Percentiles rank a stretch among this genome's conserved stretches.
These are phyloP conservation scores for Oxystoma pomonae DNA, from an alignment of 2,888 invertebrate genomes.

Conservation along the genomic window DNA sequence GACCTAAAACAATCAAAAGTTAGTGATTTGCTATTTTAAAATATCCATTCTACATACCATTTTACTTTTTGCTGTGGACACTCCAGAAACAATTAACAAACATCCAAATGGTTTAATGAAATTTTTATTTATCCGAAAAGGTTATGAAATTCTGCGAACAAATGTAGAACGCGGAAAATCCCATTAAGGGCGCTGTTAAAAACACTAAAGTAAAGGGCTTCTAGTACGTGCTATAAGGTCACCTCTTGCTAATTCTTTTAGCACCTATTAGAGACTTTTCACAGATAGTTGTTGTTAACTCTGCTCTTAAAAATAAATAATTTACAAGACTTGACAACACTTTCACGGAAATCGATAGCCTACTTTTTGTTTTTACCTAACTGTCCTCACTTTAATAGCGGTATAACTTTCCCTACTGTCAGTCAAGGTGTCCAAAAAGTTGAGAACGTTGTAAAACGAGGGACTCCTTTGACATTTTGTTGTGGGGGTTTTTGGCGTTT, in stretches of 20 bases:
- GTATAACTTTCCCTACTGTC: conserved; percentile 24
- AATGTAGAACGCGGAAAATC: too few relatives aligned
- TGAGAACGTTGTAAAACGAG: conserved; percentile 32
- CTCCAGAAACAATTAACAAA: too few relatives aligned
- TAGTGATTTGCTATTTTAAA: background rate
- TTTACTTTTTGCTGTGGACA: background rate
- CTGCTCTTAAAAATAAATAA: conserved; percentile 9
- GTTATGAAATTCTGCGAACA: too few relatives aligned
- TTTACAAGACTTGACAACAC: background rate
- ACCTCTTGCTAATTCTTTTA: too few relatives aligned
- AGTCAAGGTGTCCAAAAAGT: conserved; percentile 31
- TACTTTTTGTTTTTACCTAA: conserved; percentile 15
- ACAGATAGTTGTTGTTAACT: too few relatives aligned
- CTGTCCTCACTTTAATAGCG: conserved; percentile 22
- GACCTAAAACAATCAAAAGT: background rate
- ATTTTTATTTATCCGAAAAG: too few relatives aligned
- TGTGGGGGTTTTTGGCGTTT: background rate
- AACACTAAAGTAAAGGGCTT: too few relatives aligned
- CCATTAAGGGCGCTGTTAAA: too few relatives aligned
- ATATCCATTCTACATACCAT: background rate
- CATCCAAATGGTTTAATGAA: too few relatives aligned
- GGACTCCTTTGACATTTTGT: conserved; percentile 18
- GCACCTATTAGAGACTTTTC: too few relatives aligned
- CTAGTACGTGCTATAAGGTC: too few relatives aligned
- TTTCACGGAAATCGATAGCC: background rate